Evolutionary conservation across 1,140 invertebrate genomes (phyloP).

Genomic region (Bombus confusus): DNA sequence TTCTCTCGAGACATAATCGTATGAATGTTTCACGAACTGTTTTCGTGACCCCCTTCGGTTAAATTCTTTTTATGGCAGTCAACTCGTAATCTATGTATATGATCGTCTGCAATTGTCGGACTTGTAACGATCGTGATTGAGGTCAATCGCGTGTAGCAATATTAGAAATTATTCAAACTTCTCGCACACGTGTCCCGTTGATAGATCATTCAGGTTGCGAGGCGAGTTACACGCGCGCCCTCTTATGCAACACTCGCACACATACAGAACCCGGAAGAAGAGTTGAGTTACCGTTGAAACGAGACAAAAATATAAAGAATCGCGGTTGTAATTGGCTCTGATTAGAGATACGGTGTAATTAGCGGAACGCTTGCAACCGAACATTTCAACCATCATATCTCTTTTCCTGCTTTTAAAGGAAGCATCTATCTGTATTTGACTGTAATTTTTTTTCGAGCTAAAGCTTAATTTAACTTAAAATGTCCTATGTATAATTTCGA

Average conservation of each 20-base stretch:
- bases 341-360: conserved; percentile 2
- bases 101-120: conserved; percentile 68
- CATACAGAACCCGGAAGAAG: not conserved
- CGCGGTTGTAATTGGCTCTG: not conserved
- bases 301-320: not conserved
- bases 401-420: not conserved
- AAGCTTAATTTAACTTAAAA: not conserved
- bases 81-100: conserved; percentile 52
- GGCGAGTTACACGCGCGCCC: not conserved
- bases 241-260: not conserved
- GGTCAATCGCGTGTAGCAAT: conserved; percentile 66
- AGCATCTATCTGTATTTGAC: not conserved
- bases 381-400: not conserved
- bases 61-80: conserved; percentile 69
- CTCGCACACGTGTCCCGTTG: conserved; percentile 22
- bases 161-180: conserved; percentile 56
- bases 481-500: not conserved
- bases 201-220: conserved; percentile 30
- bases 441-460: not conserved
- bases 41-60: conserved; percentile 36
- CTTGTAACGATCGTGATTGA: conserved; percentile 71
- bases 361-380: not conserved
- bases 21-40: conserved; percentile 5
- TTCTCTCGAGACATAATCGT: not conserved
- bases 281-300: not conserved